These are phyloP conservation scores for Pyrgilauda ruficollis DNA, from an alignment of 2,113 vertebrate genomes.

Conservation along the genomic window DNA sequence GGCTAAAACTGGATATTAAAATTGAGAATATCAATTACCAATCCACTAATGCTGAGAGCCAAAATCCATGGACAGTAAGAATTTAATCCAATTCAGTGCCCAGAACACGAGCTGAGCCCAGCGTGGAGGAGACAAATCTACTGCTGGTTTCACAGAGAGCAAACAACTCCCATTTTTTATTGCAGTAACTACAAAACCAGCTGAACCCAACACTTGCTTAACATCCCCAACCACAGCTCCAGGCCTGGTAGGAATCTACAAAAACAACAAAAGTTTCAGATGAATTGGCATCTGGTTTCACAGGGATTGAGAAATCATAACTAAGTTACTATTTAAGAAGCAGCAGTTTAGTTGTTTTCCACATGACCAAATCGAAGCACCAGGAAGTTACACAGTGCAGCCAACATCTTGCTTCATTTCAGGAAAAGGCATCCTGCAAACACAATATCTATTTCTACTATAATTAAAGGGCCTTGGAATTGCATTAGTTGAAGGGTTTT, in stretches of 20 bases:
- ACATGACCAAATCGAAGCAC: slow-evolving; percentile 17
- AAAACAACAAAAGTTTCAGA: not conserved
- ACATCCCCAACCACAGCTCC: not conserved
- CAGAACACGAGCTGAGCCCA: slow-evolving; percentile 65
- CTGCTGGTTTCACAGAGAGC: not conserved
- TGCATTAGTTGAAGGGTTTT: not conserved
- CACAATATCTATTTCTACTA: not conserved
- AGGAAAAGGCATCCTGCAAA: not conserved
- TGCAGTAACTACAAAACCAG: not conserved
- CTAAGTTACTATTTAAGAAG: not conserved
- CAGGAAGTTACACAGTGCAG: slow-evolving; percentile 3
- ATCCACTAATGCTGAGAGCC: slow-evolving; percentile 76
- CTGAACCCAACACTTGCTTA: not conserved
- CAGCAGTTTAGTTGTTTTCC: slow-evolving; percentile 15
- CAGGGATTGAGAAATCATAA: not conserved
- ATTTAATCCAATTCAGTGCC: slow-evolving; percentile 80
- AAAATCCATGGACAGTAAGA: slow-evolving; percentile 76
- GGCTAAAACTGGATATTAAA: slow-evolving; percentile 73
- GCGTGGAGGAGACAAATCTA: slow-evolving; percentile 11
- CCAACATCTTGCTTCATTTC: not conserved
- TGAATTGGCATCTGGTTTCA: not conserved
- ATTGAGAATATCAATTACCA: slow-evolving; percentile 78
- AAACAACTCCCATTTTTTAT: not conserved
- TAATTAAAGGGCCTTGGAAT: not conserved
- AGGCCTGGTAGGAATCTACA: not conserved